Base-by-base conservation (phyloP, 2,113 vertebrate genomes). In the Morone saxatilis region DNA sequence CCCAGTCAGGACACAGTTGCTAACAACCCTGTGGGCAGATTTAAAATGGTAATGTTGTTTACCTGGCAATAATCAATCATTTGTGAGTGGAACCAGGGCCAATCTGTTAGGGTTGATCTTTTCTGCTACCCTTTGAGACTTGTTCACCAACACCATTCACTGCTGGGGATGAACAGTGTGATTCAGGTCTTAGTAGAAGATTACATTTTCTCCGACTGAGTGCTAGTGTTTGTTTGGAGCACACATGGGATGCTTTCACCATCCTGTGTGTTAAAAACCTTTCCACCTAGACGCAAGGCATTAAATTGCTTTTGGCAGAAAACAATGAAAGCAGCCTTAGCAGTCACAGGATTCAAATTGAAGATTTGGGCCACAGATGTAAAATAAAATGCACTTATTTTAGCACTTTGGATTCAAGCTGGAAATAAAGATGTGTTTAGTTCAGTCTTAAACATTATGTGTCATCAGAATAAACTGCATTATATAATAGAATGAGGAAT, bases 1-100 rank as follows among this genome's bases (percentile, higher is more conserved):
- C 88, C 68, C 62, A 16, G n/a, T 79, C 83, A 75, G 69, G 78
- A 80, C 84, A 60, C 77, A 71, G 66, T 82, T 83, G 59, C 77
- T 78, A 86, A 83, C 53, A 83, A 86, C 71, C 87, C 75, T 10
- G 4, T 43, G 61, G 85, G 87, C 78, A 83, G 77, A 91, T 84
- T 81, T 81, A 75, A 91, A 93, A 77, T 76, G 85, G 56, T 83
- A 90, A 88, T 90, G 88, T 71, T 89, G 80, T 92, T 91, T 92
- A 91, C 77, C 73, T 86, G 69, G 76, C 75, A 85, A 31, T 31
- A 31, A 91, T 89, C 87, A 84, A 86, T 92, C 80, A 83, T 72
- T 78, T 78, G 68, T 47, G 74, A 86, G 67, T 20, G 41, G 45
- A 75, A 76, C 61, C 70, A 60, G 22, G 61, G 40, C 51, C 78